Percentiles rank a stretch among this genome's conserved stretches.
phyloP scores from a whole-genome alignment of 2,888 invertebrate species.

The Amphipoea lucens region DNA sequence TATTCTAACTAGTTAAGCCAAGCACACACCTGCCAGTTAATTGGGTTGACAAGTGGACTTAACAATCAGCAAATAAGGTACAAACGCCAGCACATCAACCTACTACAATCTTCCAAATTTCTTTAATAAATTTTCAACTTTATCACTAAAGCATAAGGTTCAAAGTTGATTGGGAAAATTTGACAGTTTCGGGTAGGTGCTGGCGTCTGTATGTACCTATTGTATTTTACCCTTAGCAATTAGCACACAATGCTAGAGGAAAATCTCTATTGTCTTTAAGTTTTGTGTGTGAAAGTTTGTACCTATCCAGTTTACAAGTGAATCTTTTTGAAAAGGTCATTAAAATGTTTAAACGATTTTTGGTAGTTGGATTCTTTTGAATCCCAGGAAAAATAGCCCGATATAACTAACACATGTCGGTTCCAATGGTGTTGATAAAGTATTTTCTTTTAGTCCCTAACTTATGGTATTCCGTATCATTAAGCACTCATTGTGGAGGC shows the following conservation, averaged over 20 bases:
- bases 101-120: too few relatives aligned
- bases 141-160: too few relatives aligned
- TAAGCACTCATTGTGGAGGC: neutral
- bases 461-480: neutral
- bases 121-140: too few relatives aligned
- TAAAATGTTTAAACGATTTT: neutral
- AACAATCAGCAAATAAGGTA: slow-evolving; percentile 36
- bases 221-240: slow-evolving; percentile 31
- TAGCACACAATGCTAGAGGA: neutral
- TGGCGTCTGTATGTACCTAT: neutral
- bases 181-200: too few relatives aligned
- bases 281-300: neutral
- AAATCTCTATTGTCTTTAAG: neutral
- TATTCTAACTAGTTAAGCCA: slow-evolving; percentile 51
- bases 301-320: neutral
- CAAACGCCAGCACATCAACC: too few relatives aligned
- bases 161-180: too few relatives aligned
- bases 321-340: neutral
- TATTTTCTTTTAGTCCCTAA: neutral
- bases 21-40: slow-evolving; percentile 42
- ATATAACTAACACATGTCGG: neutral
- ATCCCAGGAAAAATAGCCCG: neutral
- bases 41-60: slow-evolving; percentile 43
- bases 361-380: too few relatives aligned
- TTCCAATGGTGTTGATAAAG: neutral